A percentile compares a stretch with the other conserved stretches of the same genome.
Conservation (phyloP, 2,888 invertebrate species). For the Tetranychus piercei region DNA sequence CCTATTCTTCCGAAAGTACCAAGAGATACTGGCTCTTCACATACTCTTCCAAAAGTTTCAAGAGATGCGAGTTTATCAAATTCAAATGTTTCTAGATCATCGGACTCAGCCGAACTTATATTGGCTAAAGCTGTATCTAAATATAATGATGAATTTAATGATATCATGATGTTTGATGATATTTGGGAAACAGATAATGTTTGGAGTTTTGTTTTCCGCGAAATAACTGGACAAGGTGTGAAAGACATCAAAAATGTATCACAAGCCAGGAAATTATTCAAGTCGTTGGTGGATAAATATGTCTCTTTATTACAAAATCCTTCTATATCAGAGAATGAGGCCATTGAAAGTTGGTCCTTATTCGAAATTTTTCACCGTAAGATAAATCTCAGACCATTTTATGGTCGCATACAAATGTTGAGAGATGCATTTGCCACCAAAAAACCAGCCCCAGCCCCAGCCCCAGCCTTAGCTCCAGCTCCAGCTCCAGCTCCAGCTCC, state of each 20-base stretch:
- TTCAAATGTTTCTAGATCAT: neutral
- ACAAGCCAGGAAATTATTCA: neutral
- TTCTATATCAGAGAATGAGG: neutral
- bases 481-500: neutral
- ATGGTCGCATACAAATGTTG: neutral
- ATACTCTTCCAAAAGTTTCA: neutral
- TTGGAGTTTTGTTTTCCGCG: constrained; percentile 2
- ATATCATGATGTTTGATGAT: neutral
- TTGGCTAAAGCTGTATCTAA: neutral
- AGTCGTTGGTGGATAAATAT: neutral
- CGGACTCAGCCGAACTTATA: neutral
- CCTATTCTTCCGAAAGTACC: no score
- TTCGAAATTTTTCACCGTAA: neutral
- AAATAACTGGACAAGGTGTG: neutral
- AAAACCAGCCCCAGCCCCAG: neutral
- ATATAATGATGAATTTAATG: constrained; percentile 3
- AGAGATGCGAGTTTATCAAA: neutral
- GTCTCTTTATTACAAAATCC: neutral
- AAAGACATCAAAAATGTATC: neutral
- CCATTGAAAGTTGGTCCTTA: neutral
- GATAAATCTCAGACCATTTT: neutral
- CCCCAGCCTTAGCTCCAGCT: no score
- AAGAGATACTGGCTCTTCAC: no score
- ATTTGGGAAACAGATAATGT: neutral
- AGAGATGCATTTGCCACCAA: neutral